Conservation (phyloP, 30 jellyfish, hydroid and myxozoan genomes). For the Chironex yamaguchii region DNA sequence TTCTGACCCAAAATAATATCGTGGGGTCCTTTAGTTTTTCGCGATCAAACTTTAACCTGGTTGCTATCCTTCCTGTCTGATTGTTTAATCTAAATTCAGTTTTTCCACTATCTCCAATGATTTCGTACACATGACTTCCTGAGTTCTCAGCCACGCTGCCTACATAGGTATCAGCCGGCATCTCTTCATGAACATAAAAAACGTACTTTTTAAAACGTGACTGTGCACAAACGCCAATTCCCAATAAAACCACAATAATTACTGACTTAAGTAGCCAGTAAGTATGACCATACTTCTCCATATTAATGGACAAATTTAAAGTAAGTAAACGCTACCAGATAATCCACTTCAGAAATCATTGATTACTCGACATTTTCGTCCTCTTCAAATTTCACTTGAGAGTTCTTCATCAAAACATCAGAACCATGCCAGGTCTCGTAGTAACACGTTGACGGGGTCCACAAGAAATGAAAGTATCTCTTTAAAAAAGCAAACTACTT, state of each 20-base stretch:
- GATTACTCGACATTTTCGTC: neutral
- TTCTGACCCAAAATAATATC: neutral
- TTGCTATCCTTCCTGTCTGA: slow-evolving; percentile 14
- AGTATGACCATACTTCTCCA: neutral
- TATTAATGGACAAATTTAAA: neutral
- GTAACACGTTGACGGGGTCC: neutral
- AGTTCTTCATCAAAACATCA: neutral
- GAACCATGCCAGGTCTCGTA: too few species aligned
- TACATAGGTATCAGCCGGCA: slow-evolving; percentile 71
- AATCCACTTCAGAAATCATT: neutral
- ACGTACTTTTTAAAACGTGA: neutral
- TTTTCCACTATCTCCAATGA: slow-evolving; percentile 56
- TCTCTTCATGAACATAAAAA: slow-evolving; percentile 75
- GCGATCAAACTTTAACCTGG: slow-evolving; percentile 22
- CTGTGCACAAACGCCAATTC: neutral
- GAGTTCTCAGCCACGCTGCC: slow-evolving; percentile 54
- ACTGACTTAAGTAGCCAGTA: neutral
- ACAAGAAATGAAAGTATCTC: too few species aligned
- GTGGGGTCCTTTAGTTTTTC: neutral
- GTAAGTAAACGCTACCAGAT: neutral
- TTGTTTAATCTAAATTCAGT: neutral
- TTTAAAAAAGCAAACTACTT: too few species aligned
- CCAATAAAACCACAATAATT: too few species aligned
- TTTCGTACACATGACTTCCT: slow-evolving; percentile 1
- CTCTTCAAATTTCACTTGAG: neutral